phyloP scores from a whole-genome alignment of 1,140 invertebrate genomes.

The Drosophila littoralis region DNA sequence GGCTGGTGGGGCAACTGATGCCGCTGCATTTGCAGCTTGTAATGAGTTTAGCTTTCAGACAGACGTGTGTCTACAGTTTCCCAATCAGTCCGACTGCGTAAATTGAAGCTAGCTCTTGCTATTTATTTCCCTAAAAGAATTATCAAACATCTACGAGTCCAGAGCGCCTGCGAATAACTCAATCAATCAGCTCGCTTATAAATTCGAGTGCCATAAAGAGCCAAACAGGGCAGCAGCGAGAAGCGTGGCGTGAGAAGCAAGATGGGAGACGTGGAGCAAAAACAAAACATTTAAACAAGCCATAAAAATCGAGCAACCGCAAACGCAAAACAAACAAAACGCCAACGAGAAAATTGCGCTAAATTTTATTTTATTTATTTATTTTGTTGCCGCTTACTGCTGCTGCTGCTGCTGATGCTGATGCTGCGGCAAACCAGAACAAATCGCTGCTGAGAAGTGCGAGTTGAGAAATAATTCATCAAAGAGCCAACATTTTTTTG shows the following conservation, averaged over 20 bases:
- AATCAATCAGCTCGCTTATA: slow-evolving; percentile 45
- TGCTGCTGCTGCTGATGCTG: slow-evolving; percentile 24
- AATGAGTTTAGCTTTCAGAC: neutral
- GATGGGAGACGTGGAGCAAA: slow-evolving; percentile 35
- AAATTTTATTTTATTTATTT: slow-evolving; percentile 69
- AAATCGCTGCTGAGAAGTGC: slow-evolving; percentile 49
- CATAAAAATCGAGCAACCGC: slow-evolving; percentile 65
- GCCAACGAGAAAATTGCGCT: slow-evolving; percentile 65
- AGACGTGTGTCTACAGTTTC: neutral
- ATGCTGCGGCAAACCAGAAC: slow-evolving; percentile 32
- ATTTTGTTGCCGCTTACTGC: slow-evolving; percentile 26
- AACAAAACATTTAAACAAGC: slow-evolving; percentile 60
- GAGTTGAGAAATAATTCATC: slow-evolving; percentile 74
- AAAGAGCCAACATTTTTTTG: slow-evolving; percentile 69
- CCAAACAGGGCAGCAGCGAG: neutral
- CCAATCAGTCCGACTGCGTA: neutral
- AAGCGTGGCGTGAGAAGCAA: neutral
- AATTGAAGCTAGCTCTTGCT: slow-evolving; percentile 16
- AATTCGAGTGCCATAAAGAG: slow-evolving; percentile 36
- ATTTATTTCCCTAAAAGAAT: slow-evolving; percentile 8
- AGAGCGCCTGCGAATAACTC: slow-evolving; percentile 28
- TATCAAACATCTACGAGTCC: neutral
- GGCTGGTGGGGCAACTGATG: neutral
- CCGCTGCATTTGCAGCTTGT: neutral
- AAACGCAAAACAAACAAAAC: slow-evolving; percentile 59